Evolutionary conservation across 2,888 invertebrate genomes (phyloP), one percentile per base, ranked within the genome.

Genomic region (Drosophila birchii): DNA sequence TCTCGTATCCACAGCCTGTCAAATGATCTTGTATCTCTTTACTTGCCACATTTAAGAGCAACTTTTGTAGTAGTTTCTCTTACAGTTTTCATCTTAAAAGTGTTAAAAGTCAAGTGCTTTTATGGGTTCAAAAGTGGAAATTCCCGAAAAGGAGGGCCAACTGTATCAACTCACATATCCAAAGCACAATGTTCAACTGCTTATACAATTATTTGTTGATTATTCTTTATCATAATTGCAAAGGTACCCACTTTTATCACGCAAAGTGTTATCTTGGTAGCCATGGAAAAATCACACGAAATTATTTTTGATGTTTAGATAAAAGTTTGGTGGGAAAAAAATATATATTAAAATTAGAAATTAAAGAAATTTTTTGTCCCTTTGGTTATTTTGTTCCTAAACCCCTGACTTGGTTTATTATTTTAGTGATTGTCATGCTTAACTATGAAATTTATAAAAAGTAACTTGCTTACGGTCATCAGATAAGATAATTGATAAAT

Each of bases 221-320:
- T 41, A 51, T 41, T 68, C 29, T 75, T 78, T 88, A 83, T 83
- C 87, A 47, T 72, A 58, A 68, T 69, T 69, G 66, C 39, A 36
- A 32, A 20, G n/a, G 56, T 39, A 58, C 49, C 66, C 29, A 43
- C 14, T 70, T 55, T 82, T 82, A 82, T 85, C 88, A 66, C 44
- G 32, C 1, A 16, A 39, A 38, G 34, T 23, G 16, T 67, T 75
- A 78, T 85, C 80, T 39, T 51, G 16, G 12, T 14, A 23, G 45
- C 45, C 26, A 54, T 38, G 70, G 45, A 36, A 41, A 39, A 36
- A 45, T 51, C 47, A 58, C 66, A 71, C 29, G 43, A 75, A 70
- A 67, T 72, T 75, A 49, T 59, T 39, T 58, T 76, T 74, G n/a
- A 70, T 29, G n/a, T 47, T 34, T 57, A 70, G 84, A 86, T 88